Conservation (phyloP, 2,888 invertebrate species). For the Heliconius ismenius region DNA sequence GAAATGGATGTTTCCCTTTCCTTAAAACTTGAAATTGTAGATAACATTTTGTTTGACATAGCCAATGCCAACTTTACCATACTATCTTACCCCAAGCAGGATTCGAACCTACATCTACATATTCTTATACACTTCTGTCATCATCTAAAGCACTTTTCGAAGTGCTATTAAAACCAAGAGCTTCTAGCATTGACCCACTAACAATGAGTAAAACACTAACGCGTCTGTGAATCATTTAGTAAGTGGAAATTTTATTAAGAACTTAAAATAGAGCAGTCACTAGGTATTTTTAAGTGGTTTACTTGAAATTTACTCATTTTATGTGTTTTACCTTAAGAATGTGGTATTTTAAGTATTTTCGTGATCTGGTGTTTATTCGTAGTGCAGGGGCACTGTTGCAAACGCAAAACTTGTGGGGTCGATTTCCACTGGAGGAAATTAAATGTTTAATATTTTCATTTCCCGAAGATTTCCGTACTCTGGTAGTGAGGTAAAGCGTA, state of each 20-base stretch:
- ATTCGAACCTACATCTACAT: not conserved
- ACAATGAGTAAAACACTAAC: constrained; percentile 17
- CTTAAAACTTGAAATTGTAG: too few species aligned
- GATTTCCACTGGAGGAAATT: too few species aligned
- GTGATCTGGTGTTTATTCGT: too few species aligned
- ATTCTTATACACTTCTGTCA: not conserved
- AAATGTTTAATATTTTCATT: too few species aligned
- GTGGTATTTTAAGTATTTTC: not conserved
- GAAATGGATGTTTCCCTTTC: too few species aligned
- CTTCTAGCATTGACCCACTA: constrained; percentile 29
- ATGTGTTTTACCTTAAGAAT: not conserved
- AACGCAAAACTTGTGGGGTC: too few species aligned
- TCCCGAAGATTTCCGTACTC: too few species aligned
- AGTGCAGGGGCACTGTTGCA: too few species aligned
- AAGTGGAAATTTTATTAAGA: constrained; percentile 12
- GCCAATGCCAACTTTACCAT: not conserved
- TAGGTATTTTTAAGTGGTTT: constrained; percentile 12
- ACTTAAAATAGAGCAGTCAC: constrained; percentile 11
- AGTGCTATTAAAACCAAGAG: constrained; percentile 3
- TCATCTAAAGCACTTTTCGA: not conserved
- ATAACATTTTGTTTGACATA: not conserved
- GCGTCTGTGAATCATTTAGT: constrained; percentile 13
- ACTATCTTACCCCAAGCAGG: not conserved
- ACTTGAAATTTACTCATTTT: constrained; percentile 8
- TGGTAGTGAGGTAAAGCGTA: too few species aligned